Evolutionary conservation across 2,888 invertebrate species (phyloP), one percentile per base, ranked within the genome.

Genomic region (Cephalotes varians): DNA sequence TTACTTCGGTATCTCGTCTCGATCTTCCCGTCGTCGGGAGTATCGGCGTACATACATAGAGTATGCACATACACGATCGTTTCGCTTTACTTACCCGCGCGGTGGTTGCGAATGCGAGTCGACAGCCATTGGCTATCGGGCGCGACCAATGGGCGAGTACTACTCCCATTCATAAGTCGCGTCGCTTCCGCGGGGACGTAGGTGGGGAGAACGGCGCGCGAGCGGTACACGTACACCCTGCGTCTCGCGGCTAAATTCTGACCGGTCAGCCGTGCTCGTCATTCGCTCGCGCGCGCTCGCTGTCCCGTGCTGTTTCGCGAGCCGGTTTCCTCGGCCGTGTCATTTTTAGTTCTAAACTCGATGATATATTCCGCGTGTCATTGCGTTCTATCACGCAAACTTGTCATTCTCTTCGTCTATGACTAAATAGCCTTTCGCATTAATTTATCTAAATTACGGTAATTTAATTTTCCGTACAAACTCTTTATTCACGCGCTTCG

Each of bases 111-210:
- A 69, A 18, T 7, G 86, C 81, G 65, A 83, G 85, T 67, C 84
- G 86, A 74, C 88, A 87, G 86, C 89, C 87, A 92, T 91, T 91
- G 92, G 92, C 90, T 88, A 88, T 88, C 83, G 79, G 72, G 77
- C 31, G 69, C 85, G 83, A 86, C 93, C 93, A 93, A 93, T 93
- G 86, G 81, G 88, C 82, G 88, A 85, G 76, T 88, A 93, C 72
- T 79, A 79, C 91, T 93, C 89, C 92, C 93, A 93, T 93, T 93
- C 93, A 93, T 93, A 92, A 93, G 92, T 92, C 88, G 90, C 85
- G 81, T 72, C 84, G 89, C 87, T 89, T 89, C 86, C 86, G 88
- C 84, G 67, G 21, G 18, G n/a, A n/a, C 44, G 18, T 25, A 0
- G 47, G 47, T 25, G 62, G 34, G 69, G 56, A 12, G 69, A 49